Percentiles rank a stretch among this genome's conserved stretches.
Conservation (phyloP, 2,113 vertebrate species). For the Phalacrocorax carbo region DNA sequence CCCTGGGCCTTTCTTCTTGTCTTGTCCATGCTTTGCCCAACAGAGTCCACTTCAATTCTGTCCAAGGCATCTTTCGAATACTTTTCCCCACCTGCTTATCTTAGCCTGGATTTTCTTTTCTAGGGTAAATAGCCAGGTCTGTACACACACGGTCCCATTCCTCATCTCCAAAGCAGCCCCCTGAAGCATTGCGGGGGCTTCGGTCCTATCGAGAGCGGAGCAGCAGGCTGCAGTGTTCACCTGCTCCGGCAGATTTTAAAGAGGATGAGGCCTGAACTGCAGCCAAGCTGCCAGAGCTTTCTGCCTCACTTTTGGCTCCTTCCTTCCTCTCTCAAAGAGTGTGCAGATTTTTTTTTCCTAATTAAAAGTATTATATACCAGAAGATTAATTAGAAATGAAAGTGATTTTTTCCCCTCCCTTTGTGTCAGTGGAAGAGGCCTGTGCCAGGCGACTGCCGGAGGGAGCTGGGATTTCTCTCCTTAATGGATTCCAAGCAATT, state of each 20-base stretch:
- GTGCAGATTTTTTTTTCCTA: neutral
- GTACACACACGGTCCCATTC: neutral
- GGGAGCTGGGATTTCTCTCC: constrained; percentile 42
- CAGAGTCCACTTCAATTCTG: neutral
- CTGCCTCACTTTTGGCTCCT: neutral
- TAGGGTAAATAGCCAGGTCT: neutral
- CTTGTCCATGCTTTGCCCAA: neutral
- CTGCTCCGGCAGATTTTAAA: neutral
- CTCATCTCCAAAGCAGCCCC: neutral
- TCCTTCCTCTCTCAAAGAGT: neutral
- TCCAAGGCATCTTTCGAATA: neutral
- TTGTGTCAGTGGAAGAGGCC: constrained; percentile 18
- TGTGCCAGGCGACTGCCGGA: neutral
- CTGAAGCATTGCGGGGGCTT: rapidly evolving
- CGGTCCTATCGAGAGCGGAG: rapidly evolving
- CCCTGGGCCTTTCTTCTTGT: neutral
- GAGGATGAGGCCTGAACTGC: neutral
- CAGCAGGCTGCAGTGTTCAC: neutral
- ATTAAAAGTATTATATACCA: constrained; percentile 48
- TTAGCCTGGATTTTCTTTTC: neutral
- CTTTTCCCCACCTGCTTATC: neutral
- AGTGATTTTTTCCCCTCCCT: constrained; percentile 3
- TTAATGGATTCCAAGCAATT: constrained; percentile 62
- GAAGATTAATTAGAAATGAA: constrained; percentile 65
- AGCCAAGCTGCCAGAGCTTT: constrained; percentile 9